Evolutionary conservation across 2,888 invertebrate genomes (phyloP).

Genomic region (Clivina fossor): DNA sequence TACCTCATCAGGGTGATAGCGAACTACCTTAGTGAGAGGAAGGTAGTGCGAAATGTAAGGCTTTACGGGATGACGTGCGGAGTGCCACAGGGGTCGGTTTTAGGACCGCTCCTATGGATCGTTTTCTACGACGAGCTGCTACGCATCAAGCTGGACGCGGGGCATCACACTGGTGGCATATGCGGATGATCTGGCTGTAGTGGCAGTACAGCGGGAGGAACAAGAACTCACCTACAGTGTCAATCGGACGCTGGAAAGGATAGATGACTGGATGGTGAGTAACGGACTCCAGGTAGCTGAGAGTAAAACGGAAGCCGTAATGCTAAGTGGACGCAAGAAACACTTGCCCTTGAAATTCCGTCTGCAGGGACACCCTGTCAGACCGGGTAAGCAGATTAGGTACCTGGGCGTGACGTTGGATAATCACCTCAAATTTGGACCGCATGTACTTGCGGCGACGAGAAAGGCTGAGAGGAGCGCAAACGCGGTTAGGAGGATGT

Average conservation of each 20-base stretch:
- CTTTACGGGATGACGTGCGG: not conserved
- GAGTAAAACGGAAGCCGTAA: not conserved
- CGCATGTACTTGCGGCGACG: too few relatives aligned
- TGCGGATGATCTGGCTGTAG: not conserved
- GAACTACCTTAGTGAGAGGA: not conserved
- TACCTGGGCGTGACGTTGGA: too few relatives aligned
- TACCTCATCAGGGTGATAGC: not conserved
- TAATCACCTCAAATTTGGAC: too few relatives aligned
- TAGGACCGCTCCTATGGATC: constrained; percentile 10
- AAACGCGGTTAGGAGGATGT: too few relatives aligned
- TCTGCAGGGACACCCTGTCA: too few relatives aligned
- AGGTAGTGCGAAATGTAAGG: not conserved
- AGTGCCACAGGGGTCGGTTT: constrained; percentile 7
- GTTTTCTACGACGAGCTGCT: constrained; percentile 5
- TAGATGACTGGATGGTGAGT: not conserved
- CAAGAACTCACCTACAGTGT: not conserved
- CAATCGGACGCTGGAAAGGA: not conserved
- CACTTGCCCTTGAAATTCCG: too few relatives aligned
- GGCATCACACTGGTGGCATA: not conserved
- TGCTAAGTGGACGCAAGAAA: too few relatives aligned
- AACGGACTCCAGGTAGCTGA: not conserved
- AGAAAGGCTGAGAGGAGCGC: too few relatives aligned
- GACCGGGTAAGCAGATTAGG: too few relatives aligned
- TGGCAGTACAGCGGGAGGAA: not conserved
- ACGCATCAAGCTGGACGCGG: not conserved